Conservation (phyloP, 2,113 vertebrate species). For the Nothoprocta perdicaria region DNA sequence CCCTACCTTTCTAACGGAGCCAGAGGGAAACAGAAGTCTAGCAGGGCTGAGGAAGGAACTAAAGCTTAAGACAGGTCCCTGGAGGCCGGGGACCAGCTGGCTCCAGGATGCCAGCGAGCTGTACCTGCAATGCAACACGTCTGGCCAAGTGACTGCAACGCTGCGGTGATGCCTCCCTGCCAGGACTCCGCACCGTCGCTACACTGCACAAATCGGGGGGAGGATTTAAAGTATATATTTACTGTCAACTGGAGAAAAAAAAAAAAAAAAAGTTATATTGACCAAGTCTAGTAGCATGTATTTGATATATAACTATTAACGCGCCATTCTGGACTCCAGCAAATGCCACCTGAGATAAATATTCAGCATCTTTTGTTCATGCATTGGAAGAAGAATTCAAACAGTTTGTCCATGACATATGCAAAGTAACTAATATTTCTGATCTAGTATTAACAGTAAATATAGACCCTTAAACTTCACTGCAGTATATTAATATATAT, state of each 20-base stretch:
- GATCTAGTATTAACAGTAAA: slow-evolving; percentile 77
- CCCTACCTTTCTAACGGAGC: slow-evolving; percentile 13
- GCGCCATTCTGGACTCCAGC: slow-evolving; percentile 78
- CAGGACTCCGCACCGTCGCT: slow-evolving; percentile 49
- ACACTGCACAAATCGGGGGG: slow-evolving; percentile 62
- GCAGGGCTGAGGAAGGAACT: slow-evolving; percentile 19
- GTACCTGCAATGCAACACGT: neutral
- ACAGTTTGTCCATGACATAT: slow-evolving; percentile 74
- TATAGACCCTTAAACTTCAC: slow-evolving; percentile 76
- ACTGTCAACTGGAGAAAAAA: slow-evolving; percentile 74
- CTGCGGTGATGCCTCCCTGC: neutral
- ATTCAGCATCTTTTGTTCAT: slow-evolving; percentile 75
- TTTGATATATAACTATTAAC: slow-evolving; percentile 68
- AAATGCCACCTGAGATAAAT: slow-evolving; percentile 81
- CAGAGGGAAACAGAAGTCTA: slow-evolving; percentile 43
- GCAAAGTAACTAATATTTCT: slow-evolving; percentile 78
- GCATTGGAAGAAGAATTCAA: slow-evolving; percentile 70
- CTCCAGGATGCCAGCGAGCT: neutral
- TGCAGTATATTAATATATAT: slow-evolving; percentile 64
- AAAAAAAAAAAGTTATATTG: slow-evolving; percentile 58
- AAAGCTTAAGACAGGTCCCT: slow-evolving; percentile 37
- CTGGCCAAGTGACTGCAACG: slow-evolving; percentile 54
- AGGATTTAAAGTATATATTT: slow-evolving; percentile 80
- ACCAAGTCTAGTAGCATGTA: slow-evolving; percentile 69
- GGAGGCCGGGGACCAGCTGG: slow-evolving; percentile 25